These are phyloP conservation scores for Sebastes itinus DNA, from an alignment of 2,797 vertebrate genomes.

Conservation along the genomic window DNA sequence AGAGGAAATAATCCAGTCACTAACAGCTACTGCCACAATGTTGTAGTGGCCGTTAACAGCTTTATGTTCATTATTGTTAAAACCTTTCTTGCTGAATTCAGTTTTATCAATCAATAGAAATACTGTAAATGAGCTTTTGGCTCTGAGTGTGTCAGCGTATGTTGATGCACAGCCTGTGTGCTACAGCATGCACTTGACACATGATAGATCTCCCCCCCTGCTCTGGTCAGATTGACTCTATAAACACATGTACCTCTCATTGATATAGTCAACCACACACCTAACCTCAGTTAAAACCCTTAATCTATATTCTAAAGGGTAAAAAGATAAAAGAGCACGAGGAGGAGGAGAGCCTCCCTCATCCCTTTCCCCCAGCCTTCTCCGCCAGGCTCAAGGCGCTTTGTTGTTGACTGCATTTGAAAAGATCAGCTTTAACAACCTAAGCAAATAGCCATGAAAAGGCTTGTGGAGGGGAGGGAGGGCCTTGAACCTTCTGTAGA, in stretches of 20 bases:
- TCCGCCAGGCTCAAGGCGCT: constrained; percentile 19
- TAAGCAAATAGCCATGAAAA: constrained; percentile 67
- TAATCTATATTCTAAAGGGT: constrained; percentile 27
- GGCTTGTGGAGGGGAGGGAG: constrained; percentile 44
- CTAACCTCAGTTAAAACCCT: constrained; percentile 14
- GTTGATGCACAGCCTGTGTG: not conserved
- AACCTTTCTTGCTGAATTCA: constrained; percentile 20
- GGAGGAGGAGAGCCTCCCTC: constrained; percentile 6
- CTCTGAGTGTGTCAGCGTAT: not conserved
- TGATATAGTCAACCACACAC: not conserved
- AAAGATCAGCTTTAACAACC: constrained; percentile 69
- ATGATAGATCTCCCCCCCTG: not conserved
- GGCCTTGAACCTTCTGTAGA: constrained; percentile 61
- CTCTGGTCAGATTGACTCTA: not conserved
- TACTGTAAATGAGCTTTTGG: not conserved
- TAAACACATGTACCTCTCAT: not conserved
- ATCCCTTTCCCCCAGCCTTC: constrained; percentile 8
- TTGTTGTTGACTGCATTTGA: constrained; percentile 58
- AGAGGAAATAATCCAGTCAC: constrained; percentile 35
- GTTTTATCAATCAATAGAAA: constrained; percentile 31
- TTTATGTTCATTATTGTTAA: constrained; percentile 28
- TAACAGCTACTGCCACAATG: not conserved
- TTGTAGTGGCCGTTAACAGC: not conserved
- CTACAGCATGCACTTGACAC: not conserved
- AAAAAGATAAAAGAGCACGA: constrained; percentile 26